Conservation (phyloP, 2,113 vertebrate genomes). For the Caloenas nicobarica region DNA sequence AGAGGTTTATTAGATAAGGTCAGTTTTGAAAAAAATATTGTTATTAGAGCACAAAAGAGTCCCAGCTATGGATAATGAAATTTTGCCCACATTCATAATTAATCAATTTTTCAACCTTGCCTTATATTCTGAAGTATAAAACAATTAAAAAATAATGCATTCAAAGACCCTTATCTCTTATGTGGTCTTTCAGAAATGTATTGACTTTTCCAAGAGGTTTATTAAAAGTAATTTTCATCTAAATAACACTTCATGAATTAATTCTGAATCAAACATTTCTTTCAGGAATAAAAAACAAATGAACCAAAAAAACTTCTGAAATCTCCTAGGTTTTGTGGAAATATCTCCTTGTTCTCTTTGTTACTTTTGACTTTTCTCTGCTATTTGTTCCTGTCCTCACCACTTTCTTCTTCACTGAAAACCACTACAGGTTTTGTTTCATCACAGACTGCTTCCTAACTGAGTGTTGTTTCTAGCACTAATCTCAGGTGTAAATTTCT, state of each 20-base stretch:
- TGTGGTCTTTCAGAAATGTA: slow-evolving; percentile 28
- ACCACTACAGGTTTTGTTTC: neutral
- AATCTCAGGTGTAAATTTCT: neutral
- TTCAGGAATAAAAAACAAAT: neutral
- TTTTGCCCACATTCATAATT: slow-evolving; percentile 31
- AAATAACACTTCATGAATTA: neutral
- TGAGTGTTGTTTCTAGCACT: neutral
- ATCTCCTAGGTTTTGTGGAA: neutral
- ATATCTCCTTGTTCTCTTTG: neutral
- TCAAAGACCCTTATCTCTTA: slow-evolving; percentile 26
- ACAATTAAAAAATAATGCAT: slow-evolving; percentile 51
- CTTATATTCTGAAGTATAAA: slow-evolving; percentile 31
- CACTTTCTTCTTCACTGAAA: neutral
- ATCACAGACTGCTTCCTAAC: neutral
- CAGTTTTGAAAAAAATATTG: neutral
- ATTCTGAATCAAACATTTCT: slow-evolving; percentile 34
- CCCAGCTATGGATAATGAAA: slow-evolving; percentile 5
- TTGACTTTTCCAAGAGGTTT: slow-evolving; percentile 27
- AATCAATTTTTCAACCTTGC: slow-evolving; percentile 38
- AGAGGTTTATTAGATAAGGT: neutral
- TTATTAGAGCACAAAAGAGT: slow-evolving; percentile 19
- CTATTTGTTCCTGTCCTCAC: neutral
- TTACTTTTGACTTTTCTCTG: neutral
- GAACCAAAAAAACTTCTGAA: neutral
- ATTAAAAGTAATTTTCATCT: slow-evolving; percentile 55